These are phyloP conservation scores for Capricornis sumatraensis DNA, from an alignment of 2,113 vertebrate genomes.

Conservation along the genomic window DNA sequence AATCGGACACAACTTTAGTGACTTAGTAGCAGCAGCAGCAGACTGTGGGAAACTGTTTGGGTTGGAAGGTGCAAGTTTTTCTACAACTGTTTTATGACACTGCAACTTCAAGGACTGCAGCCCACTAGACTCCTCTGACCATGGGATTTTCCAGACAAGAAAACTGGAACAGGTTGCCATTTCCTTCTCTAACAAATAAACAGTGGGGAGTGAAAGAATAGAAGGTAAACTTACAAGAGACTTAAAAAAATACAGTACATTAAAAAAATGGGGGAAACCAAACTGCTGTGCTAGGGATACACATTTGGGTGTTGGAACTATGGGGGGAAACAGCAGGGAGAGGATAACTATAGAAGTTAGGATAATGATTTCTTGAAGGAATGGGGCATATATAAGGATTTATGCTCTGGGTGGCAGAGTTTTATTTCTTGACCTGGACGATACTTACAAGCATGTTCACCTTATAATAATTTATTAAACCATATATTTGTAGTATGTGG, in stretches of 20 bases:
- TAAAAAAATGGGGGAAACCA: background rate
- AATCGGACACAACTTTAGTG: too few species aligned
- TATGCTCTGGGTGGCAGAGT: background rate
- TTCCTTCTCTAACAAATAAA: background rate
- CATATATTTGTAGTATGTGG: background rate
- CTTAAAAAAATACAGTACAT: background rate
- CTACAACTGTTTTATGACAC: background rate
- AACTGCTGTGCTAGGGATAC: background rate
- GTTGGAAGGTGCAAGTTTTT: background rate
- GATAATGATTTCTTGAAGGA: background rate
- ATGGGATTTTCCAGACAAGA: background rate
- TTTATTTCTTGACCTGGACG: background rate
- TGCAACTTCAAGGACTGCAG: background rate
- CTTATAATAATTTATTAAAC: background rate
- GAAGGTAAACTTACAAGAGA: background rate
- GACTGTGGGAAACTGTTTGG: background rate
- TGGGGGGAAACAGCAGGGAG: background rate
- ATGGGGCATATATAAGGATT: background rate
- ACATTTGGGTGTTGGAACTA: background rate
- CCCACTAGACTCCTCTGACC: background rate
- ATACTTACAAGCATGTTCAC: background rate
- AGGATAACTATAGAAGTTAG: background rate
- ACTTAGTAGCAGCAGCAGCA: too few species aligned
- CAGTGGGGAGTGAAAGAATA: background rate
- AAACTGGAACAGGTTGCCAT: background rate